These are phyloP conservation scores for Limnodromus scolopaceus DNA, from an alignment of 2,797 vertebrate genomes.

Conservation along the genomic window DNA sequence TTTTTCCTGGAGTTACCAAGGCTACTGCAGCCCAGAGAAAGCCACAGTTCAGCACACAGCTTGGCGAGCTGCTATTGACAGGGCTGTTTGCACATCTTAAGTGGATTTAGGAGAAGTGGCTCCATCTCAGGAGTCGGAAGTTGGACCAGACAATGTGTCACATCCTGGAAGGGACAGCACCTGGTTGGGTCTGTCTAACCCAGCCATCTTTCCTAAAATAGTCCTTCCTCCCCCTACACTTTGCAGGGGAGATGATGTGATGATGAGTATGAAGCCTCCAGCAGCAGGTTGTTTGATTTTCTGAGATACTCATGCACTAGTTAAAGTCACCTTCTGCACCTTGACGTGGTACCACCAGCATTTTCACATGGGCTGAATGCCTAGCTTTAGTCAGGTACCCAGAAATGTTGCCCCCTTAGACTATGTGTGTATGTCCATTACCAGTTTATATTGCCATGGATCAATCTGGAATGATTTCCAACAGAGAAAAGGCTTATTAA, in stretches of 20 bases:
- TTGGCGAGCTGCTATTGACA: neutral
- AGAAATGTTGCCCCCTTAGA: neutral
- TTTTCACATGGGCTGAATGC: neutral
- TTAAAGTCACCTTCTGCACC: neutral
- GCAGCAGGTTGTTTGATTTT: neutral
- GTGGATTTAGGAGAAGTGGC: neutral
- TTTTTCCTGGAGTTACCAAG: constrained; percentile 60
- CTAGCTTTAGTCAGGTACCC: neutral
- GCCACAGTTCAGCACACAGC: constrained; percentile 27
- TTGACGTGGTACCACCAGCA: neutral
- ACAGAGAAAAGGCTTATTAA: neutral
- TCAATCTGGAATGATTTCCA: neutral
- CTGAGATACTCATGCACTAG: fast-evolving
- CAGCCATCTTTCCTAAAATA: neutral
- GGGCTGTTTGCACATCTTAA: neutral
- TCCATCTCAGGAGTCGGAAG: neutral
- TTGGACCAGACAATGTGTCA: neutral
- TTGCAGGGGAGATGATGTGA: neutral
- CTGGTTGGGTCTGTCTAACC: neutral
- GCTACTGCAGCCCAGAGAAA: constrained; percentile 58
- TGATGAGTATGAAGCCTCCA: neutral
- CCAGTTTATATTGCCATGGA: fast-evolving
- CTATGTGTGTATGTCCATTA: fast-evolving
- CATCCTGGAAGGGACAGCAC: neutral
- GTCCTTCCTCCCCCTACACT: fast-evolving